Conservation (phyloP, 1,140 invertebrate genomes). For the Drosophila melanica region DNA sequence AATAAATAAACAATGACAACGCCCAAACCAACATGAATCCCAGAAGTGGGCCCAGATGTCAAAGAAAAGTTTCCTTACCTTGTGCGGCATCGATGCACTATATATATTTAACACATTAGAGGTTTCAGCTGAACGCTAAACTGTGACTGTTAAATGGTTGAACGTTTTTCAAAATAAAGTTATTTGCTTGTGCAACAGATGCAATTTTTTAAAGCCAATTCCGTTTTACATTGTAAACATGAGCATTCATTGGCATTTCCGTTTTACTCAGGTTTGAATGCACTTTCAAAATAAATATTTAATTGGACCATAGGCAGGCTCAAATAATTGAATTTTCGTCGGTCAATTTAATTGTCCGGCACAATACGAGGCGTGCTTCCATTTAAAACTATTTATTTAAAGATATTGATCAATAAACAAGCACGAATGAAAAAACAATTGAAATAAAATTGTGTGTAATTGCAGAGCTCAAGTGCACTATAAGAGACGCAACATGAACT, state of each 20-base stretch:
- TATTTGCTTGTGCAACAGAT: no score
- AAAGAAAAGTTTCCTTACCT: no score
- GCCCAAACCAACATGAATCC: neutral
- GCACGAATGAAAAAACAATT: neutral
- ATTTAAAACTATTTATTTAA: neutral
- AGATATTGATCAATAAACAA: neutral
- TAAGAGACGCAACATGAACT: neutral
- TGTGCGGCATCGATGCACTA: no score
- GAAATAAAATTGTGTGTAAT: neutral
- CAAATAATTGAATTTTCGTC: slow-evolving; percentile 19
- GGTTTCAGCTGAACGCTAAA: no score
- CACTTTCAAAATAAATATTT: neutral
- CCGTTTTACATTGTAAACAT: no score
- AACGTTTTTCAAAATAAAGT: no score
- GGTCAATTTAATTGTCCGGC: slow-evolving; percentile 2
- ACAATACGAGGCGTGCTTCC: no score
- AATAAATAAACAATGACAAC: slow-evolving; percentile 6
- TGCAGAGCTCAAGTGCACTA: neutral
- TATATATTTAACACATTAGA: no score
- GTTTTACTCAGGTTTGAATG: neutral
- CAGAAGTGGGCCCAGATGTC: no score
- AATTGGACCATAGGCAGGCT: neutral
- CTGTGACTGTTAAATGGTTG: no score
- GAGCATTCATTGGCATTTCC: neutral
- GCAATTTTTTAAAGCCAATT: no score